Conservation (phyloP, 1,140 invertebrate genomes). For the Diuraphis noxia region DNA sequence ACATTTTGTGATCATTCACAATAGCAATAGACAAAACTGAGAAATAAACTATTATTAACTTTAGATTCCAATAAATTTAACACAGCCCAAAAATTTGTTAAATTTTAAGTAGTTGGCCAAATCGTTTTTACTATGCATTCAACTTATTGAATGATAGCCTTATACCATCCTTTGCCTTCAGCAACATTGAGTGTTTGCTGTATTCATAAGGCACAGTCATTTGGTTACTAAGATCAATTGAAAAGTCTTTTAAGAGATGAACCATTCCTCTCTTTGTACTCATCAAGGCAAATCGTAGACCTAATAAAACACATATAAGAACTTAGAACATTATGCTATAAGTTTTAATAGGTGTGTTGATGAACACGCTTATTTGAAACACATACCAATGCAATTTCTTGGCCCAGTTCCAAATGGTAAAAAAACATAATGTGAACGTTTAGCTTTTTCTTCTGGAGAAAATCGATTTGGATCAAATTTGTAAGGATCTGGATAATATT, state of each 20-base stretch:
- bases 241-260: conserved; percentile 55
- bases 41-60: background rate
- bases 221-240: conserved; percentile 54
- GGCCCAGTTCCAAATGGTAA: conserved; percentile 68
- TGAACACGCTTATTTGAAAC: background rate
- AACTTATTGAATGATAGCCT: conserved; percentile 55
- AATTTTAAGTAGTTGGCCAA: conserved; percentile 2
- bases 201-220: conserved; percentile 56
- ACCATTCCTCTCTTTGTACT: conserved; percentile 56
- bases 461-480: conserved; percentile 66
- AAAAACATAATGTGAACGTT: conserved; percentile 62
- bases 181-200: conserved; percentile 54
- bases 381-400: conserved; percentile 65
- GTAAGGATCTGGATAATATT: conserved; percentile 65
- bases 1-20: background rate
- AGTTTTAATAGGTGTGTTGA: background rate
- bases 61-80: background rate
- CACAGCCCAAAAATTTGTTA: background rate
- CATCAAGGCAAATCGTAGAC: conserved; percentile 56
- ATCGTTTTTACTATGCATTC: background rate
- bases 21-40: background rate
- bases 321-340: background rate
- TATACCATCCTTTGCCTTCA: conserved; percentile 56
- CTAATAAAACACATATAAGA: conserved; percentile 54
- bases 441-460: conserved; percentile 59